Conservation (phyloP, 2,888 invertebrate genomes). For the Drosophila paramelanica region DNA sequence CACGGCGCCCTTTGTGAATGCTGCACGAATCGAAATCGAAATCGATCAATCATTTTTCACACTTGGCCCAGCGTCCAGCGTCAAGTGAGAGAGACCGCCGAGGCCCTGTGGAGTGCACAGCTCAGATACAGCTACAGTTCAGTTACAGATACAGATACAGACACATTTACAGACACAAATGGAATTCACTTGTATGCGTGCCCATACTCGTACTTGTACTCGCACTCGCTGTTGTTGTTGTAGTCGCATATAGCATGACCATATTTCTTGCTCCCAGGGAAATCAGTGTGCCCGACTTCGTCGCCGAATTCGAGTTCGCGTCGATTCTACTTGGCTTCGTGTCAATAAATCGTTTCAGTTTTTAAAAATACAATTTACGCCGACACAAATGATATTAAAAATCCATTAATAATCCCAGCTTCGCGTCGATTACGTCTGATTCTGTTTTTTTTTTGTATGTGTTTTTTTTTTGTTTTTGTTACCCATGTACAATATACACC, state of each 20-base stretch:
- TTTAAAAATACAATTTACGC: slow-evolving; percentile 74
- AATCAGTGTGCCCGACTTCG: slow-evolving; percentile 21
- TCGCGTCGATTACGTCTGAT: slow-evolving; percentile 60
- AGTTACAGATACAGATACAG: not conserved
- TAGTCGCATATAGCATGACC: slow-evolving; percentile 20
- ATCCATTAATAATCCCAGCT: slow-evolving; percentile 76
- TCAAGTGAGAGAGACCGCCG: slow-evolving; percentile 49
- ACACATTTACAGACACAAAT: slow-evolving; percentile 3
- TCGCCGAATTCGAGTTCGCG: not conserved
- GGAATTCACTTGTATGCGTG: not conserved
- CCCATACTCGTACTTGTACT: not conserved
- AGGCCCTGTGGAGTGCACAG: slow-evolving; percentile 54
- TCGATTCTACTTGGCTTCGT: slow-evolving; percentile 73
- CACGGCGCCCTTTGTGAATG: slow-evolving; percentile 71
- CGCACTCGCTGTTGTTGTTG: not conserved
- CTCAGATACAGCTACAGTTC: slow-evolving; percentile 6
- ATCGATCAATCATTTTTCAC: slow-evolving; percentile 78
- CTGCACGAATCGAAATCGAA: slow-evolving; percentile 67
- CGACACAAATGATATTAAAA: slow-evolving; percentile 78
- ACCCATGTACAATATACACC: not conserved
- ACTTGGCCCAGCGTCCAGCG: slow-evolving; percentile 59
- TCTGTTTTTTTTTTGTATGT: slow-evolving; percentile 17
- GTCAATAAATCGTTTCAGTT: slow-evolving; percentile 79
- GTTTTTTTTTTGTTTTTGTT: not conserved
- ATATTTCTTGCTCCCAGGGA: slow-evolving; percentile 24